phyloP scores from a whole-genome alignment of 2,797 vertebrate species.

The Xenentodon cancila region DNA sequence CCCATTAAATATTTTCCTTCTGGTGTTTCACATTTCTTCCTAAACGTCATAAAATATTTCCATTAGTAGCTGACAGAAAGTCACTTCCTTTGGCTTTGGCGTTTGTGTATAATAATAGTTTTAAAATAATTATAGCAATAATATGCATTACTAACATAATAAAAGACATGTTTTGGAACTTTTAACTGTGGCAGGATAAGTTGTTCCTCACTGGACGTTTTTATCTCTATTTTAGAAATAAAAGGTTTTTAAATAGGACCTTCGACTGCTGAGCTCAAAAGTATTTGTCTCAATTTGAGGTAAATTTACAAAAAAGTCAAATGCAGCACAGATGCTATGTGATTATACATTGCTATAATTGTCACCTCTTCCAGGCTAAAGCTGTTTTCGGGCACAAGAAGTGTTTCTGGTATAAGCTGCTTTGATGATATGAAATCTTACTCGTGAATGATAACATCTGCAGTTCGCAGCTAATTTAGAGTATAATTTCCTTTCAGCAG shows the following conservation, averaged over 20 bases:
- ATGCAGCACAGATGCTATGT: not conserved
- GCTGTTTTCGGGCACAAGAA: slow-evolving; percentile 35
- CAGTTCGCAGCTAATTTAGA: slow-evolving; percentile 46
- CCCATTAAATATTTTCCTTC: not conserved
- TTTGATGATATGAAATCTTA: slow-evolving; percentile 5
- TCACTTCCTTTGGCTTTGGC: slow-evolving; percentile 26
- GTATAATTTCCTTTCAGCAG: slow-evolving; percentile 11
- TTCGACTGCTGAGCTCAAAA: slow-evolving; percentile 21
- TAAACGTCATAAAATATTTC: not conserved
- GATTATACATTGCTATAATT: not conserved
- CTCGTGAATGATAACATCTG: slow-evolving; percentile 23
- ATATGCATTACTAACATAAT: no score
- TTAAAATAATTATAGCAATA: no score
- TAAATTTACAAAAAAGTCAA: slow-evolving; percentile 24
- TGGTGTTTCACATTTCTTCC: no score
- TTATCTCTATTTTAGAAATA: slow-evolving; percentile 13
- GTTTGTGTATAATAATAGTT: slow-evolving; percentile 13
- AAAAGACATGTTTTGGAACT: no score
- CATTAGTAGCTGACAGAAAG: slow-evolving; percentile 16
- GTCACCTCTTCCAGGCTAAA: slow-evolving; percentile 35
- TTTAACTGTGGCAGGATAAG: slow-evolving; percentile 17
- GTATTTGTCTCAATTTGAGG: slow-evolving; percentile 28
- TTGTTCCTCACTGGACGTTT: slow-evolving; percentile 9
- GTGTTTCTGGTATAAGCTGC: slow-evolving; percentile 35
- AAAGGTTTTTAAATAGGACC: slow-evolving; percentile 13